phyloP scores from a whole-genome alignment of 2,113 vertebrate genomes.

The Chrysemys picta region DNA sequence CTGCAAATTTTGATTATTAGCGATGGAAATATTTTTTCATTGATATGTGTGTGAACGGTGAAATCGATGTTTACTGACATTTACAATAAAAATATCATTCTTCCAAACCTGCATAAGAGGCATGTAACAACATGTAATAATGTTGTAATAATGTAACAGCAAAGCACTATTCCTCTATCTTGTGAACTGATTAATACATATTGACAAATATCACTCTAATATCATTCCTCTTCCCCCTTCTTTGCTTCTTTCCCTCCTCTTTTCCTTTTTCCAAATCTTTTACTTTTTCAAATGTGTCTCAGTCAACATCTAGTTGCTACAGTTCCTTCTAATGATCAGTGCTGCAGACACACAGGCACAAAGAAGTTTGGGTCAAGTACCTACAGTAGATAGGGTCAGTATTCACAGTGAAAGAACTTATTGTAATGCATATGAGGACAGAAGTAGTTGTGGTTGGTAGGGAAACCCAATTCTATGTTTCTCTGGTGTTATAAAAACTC shows the following conservation, averaged over 20 bases:
- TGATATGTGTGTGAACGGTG: background rate
- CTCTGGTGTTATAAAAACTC: constrained; percentile 16
- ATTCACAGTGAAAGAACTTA: background rate
- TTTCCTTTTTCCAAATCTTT: background rate
- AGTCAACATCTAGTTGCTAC: background rate
- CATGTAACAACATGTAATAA: too few relatives aligned
- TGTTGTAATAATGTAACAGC: background rate
- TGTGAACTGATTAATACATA: background rate
- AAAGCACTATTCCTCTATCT: background rate
- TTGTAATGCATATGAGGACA: background rate
- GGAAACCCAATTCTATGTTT: constrained; percentile 27
- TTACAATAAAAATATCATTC: background rate
- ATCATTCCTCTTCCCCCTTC: background rate
- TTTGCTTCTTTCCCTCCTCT: background rate
- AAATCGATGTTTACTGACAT: background rate
- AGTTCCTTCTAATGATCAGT: rapidly evolving
- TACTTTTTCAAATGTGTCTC: background rate
- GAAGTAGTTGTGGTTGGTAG: constrained; percentile 1
- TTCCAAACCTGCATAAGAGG: background rate
- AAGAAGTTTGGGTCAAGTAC: background rate
- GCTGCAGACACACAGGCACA: background rate
- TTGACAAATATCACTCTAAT: background rate
- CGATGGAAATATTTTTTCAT: background rate
- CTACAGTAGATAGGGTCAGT: background rate
- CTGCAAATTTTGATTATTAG: background rate